These are phyloP conservation scores for Jacana jacana DNA, from an alignment of 2,113 vertebrate species.

Conservation along the genomic window DNA sequence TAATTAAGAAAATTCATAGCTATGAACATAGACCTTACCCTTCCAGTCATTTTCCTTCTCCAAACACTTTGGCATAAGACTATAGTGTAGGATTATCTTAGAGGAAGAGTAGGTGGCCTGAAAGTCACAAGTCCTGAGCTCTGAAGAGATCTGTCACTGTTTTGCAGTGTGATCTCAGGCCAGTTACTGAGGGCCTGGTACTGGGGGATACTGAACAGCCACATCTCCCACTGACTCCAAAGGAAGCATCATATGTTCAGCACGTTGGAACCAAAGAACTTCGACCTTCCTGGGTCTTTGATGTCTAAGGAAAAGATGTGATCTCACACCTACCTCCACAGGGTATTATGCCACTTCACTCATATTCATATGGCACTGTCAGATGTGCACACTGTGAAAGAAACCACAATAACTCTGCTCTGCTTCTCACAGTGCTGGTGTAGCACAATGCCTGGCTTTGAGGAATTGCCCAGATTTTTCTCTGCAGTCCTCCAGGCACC, in stretches of 20 bases:
- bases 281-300: background rate
- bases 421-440: background rate
- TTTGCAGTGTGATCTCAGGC: background rate
- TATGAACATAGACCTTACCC: background rate
- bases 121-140: background rate
- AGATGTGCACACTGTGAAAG: background rate
- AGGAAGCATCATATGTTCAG: background rate
- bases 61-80: background rate
- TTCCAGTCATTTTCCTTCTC: background rate
- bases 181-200: background rate
- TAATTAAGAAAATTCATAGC: background rate
- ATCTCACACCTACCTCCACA: background rate
- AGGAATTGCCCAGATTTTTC: constrained; percentile 40
- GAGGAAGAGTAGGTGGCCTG: background rate
- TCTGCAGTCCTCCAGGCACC: background rate
- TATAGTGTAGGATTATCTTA: background rate
- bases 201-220: background rate
- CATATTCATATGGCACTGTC: background rate
- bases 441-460: constrained; percentile 31
- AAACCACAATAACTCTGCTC: fast-evolving
- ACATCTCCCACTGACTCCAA: background rate
- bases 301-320: background rate
- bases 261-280: background rate
- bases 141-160: background rate
- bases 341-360: background rate